Conservation (phyloP, 2,113 vertebrate species). For the Leptosomus discolor region DNA sequence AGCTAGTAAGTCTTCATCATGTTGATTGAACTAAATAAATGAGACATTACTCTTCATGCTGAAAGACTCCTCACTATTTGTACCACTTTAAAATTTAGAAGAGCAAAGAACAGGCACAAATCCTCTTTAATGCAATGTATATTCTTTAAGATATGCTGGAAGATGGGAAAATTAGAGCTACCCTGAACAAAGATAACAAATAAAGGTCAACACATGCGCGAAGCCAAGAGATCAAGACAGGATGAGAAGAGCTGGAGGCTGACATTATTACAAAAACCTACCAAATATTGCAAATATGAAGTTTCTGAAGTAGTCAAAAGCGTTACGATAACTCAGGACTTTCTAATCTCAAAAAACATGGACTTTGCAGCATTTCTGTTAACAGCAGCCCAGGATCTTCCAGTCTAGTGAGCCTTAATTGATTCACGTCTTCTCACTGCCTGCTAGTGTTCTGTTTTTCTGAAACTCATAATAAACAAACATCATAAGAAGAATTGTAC, state of each 20-base stretch:
- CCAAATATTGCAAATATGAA: not conserved
- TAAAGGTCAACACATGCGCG: rapidly evolving
- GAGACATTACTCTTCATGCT: not conserved
- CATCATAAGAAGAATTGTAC: not conserved
- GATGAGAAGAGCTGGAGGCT: not conserved
- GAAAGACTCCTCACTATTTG: not conserved
- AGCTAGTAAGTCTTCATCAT: not conserved
- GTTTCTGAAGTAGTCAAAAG: not conserved
- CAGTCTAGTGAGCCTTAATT: not conserved
- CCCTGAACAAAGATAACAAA: not conserved
- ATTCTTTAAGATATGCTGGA: not conserved
- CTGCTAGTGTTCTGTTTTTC: not conserved
- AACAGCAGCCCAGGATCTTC: not conserved
- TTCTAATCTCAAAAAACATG: not conserved
- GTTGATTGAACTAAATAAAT: not conserved
- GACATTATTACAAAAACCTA: not conserved
- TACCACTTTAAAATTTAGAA: not conserved
- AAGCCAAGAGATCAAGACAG: not conserved
- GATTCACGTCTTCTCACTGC: not conserved
- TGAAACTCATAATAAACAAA: not conserved
- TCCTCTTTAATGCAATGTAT: not conserved
- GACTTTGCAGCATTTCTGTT: not conserved
- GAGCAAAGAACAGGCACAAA: not conserved
- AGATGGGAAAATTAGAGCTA: not conserved
- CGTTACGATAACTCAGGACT: not conserved